Evolutionary conservation across 2,113 vertebrate species (phyloP).

Genomic region (Chauna torquata): DNA sequence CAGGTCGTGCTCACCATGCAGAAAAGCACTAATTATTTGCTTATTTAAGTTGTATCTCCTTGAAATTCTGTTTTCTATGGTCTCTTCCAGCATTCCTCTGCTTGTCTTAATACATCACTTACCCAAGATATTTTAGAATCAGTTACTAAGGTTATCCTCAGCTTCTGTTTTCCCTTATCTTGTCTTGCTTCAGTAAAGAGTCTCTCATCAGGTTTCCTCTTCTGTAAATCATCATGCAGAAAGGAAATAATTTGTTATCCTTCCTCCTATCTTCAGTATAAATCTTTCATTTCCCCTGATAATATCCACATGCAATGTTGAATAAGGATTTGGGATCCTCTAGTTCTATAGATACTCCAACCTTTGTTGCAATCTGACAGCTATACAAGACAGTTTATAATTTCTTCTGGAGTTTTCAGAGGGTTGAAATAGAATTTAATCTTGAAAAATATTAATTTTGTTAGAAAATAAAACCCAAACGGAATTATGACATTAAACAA

Average conservation of each 20-base stretch:
- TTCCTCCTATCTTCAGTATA: not conserved
- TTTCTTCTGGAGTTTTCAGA: not conserved
- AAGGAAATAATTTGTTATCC: not conserved
- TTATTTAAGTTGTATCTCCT: not conserved
- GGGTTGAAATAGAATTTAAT: not conserved
- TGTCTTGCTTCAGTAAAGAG: not conserved
- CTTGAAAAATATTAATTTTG: not conserved
- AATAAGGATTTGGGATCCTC: not conserved
- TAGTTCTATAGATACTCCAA: not conserved
- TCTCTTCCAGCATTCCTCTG: not conserved
- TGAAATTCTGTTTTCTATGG: not conserved
- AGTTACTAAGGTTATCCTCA: not conserved
- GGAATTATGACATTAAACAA: not conserved
- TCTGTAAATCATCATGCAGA: not conserved
- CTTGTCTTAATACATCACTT: not conserved
- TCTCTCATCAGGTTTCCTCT: not conserved
- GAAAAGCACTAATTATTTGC: not conserved
- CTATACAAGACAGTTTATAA: not conserved
- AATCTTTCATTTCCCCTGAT: not conserved
- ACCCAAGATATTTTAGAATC: not conserved
- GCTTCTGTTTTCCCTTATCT: not conserved
- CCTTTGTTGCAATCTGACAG: not conserved
- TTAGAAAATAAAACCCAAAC: not conserved
- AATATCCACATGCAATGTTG: not conserved
- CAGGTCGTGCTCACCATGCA: not conserved